Evolutionary conservation across 2,113 vertebrate species (phyloP), one percentile per base, ranked within the genome.

Genomic region (Halcyon malimbica): DNA sequence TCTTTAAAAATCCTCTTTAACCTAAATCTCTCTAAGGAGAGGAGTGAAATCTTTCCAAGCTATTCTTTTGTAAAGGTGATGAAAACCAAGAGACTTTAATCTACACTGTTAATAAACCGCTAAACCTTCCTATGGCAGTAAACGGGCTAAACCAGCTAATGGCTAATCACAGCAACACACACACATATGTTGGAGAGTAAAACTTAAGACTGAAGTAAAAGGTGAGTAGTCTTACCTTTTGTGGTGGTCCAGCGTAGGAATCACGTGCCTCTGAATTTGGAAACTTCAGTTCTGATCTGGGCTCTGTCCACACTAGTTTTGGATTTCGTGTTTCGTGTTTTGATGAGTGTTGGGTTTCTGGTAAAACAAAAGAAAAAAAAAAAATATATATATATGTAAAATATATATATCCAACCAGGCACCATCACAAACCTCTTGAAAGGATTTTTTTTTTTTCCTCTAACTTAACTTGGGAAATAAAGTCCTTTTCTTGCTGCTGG

Each of bases 251-350:
- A 7, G 7, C 2, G 31, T 9, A 50, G 28, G 76, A 33, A 33
- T 7, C 1, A 2, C 3, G 1, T 11, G 3, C 2, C 86, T 53
- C 51, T 1, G 2, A 13, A 33, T 29, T 68, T 63, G 69, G 62
- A 25, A 62, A 6, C 3, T 62, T 35, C 12, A 17, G 4, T 41
- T 41, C 28, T 53, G 59, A 59, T 10, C 44, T 14, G 26, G 62
- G 48, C 37, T 48, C 68, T 16, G 35, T 12, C 53, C 44, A 4
- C 7, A 0, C 81, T 25, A 14, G 8, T 35, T 51, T 63, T 18
- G 24, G 14, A 31, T 46, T n/a, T n/a, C n/a, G n/a, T n/a, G n/a
- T n/a, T 57, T 59, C 8, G 10, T 16, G 24, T 39, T 63, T 42
- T 26, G 33, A 18, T 26, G 20, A n/a, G 35, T 21, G 44, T 33